Conservation (phyloP, 2,797 vertebrate species). For the Monodelphis domestica region DNA sequence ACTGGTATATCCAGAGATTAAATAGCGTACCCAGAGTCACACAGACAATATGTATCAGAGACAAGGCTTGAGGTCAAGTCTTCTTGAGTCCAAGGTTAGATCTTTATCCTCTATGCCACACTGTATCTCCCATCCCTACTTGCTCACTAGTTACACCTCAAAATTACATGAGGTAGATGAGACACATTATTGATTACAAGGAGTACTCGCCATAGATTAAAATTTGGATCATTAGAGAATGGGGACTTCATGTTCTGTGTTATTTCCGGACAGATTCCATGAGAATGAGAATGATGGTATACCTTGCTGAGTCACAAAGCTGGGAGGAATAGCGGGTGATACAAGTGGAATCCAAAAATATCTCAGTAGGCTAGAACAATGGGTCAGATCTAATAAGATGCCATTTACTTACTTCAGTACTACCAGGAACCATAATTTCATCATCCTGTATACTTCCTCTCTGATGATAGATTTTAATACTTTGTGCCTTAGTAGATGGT, state of each 20-base stretch:
- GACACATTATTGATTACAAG: neutral
- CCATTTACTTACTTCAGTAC: neutral
- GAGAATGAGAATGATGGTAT: neutral
- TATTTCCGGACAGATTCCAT: neutral
- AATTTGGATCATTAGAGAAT: neutral
- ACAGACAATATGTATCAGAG: neutral
- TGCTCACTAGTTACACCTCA: neutral
- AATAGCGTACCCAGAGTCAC: neutral
- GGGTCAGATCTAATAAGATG: neutral
- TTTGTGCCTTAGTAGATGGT: neutral
- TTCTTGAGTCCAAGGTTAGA: neutral
- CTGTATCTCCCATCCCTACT: neutral
- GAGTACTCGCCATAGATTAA: neutral
- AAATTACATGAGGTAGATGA: neutral
- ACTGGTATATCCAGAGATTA: neutral
- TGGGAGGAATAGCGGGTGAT: neutral
- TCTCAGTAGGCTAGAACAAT: neutral
- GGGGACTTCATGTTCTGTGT: neutral
- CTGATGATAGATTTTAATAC: neutral
- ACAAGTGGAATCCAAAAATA: neutral
- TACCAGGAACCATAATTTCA: neutral
- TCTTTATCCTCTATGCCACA: neutral
- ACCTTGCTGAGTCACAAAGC: neutral
- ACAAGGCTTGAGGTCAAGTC: neutral
- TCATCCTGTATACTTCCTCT: neutral